Conservation (phyloP, 2,888 invertebrate species). For the Cryptosula pallasiana region DNA sequence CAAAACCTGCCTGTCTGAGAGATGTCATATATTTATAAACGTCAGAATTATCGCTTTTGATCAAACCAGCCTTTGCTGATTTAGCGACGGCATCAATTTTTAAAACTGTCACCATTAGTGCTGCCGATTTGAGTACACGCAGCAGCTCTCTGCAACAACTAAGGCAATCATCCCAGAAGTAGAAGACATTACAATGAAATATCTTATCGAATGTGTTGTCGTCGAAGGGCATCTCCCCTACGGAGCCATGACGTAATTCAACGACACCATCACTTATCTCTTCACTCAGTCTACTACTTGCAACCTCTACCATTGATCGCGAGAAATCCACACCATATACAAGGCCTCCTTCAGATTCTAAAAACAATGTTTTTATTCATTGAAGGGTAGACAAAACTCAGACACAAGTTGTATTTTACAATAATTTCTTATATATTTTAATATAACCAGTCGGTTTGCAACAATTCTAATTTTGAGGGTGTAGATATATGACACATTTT, state of each 20-base stretch:
- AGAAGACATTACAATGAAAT: conserved; percentile 43
- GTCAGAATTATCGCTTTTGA: conserved; percentile 34
- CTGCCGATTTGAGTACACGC: conserved; percentile 41
- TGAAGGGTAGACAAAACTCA: too few relatives aligned
- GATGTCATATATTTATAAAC: conserved; percentile 36
- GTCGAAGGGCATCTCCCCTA: conserved; percentile 35
- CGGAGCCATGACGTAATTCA: conserved; percentile 31
- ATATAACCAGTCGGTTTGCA: too few relatives aligned
- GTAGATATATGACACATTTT: too few relatives aligned
- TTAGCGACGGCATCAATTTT: conserved; percentile 29
- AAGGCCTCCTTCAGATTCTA: conserved; percentile 37
- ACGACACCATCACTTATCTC: conserved; percentile 35
- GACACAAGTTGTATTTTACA: too few relatives aligned
- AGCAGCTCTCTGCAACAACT: conserved; percentile 33
- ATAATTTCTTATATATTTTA: too few relatives aligned
- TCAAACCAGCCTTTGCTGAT: conserved; percentile 28
- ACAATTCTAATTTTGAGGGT: too few relatives aligned
- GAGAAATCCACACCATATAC: conserved; percentile 41
- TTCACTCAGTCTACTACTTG: conserved; percentile 28
- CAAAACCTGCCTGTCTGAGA: conserved; percentile 36
- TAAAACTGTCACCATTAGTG: conserved; percentile 35
- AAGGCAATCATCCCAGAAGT: conserved; percentile 41
- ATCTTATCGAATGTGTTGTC: conserved; percentile 37
- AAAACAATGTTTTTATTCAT: too few relatives aligned
- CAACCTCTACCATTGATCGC: conserved; percentile 33